Conservation (phyloP, 53 echinoderm and acorn worm species). For the Henricia sp. region DNA sequence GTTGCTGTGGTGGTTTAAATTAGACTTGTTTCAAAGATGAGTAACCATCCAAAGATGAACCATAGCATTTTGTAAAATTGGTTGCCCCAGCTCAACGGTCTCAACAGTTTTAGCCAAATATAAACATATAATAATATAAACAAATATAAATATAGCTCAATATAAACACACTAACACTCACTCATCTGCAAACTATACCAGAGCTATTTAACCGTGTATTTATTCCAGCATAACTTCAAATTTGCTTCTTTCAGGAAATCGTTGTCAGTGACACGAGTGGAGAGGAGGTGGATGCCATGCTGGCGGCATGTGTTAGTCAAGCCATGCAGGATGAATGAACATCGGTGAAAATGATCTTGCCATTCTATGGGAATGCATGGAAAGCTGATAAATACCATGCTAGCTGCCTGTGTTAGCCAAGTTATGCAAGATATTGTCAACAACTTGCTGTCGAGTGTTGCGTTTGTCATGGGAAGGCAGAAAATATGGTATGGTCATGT, state of each 20-base stretch:
- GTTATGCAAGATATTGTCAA: not conserved
- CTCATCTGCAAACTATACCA: no score
- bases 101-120: no score
- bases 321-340: conserved; percentile 69
- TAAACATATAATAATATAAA: no score
- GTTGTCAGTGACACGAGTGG: conserved; percentile 79
- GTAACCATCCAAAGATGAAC: no score
- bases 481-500: not conserved
- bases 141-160: no score
- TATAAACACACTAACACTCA: no score
- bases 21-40: no score
- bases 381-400: not conserved
- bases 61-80: no score
- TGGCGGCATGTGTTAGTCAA: conserved; percentile 94
- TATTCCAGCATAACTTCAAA: no score
- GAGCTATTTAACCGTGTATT: no score
- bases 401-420: not conserved
- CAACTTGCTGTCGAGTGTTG: not conserved
- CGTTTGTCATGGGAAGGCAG: not conserved
- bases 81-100: no score
- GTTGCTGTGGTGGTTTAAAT: no score
- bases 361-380: not conserved
- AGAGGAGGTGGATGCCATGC: conserved; percentile 90
- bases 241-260: conserved; percentile 71
- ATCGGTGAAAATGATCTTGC: not conserved